phyloP scores from a whole-genome alignment of 2,113 vertebrate species.

The Pimephales promelas region DNA sequence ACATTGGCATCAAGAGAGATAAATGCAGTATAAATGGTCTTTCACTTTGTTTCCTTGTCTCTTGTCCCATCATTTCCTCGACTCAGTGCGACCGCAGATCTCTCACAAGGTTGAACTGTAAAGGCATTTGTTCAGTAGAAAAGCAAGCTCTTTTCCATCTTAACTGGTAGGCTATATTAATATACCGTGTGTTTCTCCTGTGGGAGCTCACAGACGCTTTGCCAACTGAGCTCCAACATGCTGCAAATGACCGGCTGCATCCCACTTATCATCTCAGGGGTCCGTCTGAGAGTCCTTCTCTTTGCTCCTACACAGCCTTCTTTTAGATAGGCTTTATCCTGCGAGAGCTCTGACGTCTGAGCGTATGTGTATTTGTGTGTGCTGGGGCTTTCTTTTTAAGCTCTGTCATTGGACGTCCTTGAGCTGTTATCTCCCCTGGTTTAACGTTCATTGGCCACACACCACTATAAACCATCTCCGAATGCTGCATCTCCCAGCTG shows the following conservation, averaged over 20 bases:
- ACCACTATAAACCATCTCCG: constrained; percentile 1
- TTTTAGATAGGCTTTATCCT: constrained; percentile 27
- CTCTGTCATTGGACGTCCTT: constrained; percentile 35
- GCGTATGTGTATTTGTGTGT: constrained; percentile 3
- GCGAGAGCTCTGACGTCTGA: constrained; percentile 5
- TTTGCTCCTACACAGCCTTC: constrained; percentile 31
- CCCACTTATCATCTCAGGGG: constrained; percentile 36
- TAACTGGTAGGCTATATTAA: constrained; percentile 62
- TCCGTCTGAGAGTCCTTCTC: constrained; percentile 35
- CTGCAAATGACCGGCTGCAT: constrained; percentile 44
- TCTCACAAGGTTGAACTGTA: constrained; percentile 59
- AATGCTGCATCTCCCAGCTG: constrained; percentile 3
- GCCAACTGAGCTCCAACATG: constrained; percentile 52
- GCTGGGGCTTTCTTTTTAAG: constrained; percentile 10
- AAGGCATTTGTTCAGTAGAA: constrained; percentile 64
- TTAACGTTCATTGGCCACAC: constrained; percentile 25
- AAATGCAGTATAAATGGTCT: constrained; percentile 26
- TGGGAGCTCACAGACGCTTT: constrained; percentile 28
- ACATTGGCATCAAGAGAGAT: constrained; percentile 30
- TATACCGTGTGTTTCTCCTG: constrained; percentile 51
- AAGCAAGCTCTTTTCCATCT: constrained; percentile 55
- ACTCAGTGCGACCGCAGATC: constrained; percentile 49
- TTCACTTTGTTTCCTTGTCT: constrained; percentile 4
- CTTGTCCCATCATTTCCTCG: constrained; percentile 6
- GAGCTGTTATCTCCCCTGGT: constrained; percentile 31